Evolutionary conservation across 2,113 vertebrate genomes (phyloP).

Genomic region (Urocolius indicus): DNA sequence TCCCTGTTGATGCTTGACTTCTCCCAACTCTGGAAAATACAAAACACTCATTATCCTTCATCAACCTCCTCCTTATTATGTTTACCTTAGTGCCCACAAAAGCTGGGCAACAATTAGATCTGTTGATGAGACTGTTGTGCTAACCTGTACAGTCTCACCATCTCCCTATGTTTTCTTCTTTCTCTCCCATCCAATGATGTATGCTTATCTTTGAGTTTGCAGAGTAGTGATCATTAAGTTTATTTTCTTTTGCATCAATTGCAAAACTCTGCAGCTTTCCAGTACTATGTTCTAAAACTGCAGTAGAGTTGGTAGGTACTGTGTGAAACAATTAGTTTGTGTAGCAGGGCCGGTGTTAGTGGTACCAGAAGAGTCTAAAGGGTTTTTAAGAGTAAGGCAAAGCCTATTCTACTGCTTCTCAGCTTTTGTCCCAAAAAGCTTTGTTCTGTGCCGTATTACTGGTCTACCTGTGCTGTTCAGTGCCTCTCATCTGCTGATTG

Average conservation of each 20-base stretch:
- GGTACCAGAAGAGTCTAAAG: not conserved
- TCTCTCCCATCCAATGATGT: not conserved
- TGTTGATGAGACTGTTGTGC: not conserved
- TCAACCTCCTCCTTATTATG: not conserved
- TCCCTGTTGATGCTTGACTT: not conserved
- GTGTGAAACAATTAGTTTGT: not conserved
- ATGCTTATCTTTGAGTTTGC: not conserved
- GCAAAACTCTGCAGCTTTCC: not conserved
- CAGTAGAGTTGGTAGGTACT: not conserved
- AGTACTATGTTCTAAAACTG: not conserved
- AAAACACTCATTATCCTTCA: not conserved
- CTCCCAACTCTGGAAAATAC: not conserved
- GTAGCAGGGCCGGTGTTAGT: not conserved
- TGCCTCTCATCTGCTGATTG: not conserved
- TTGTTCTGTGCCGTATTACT: not conserved
- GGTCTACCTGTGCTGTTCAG: not conserved
- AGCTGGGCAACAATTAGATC: not conserved
- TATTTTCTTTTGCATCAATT: not conserved
- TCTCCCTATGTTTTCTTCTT: not conserved
- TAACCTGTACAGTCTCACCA: fast-evolving
- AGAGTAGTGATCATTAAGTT: not conserved
- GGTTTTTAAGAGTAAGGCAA: not conserved
- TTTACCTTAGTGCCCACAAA: not conserved
- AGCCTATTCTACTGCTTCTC: not conserved
- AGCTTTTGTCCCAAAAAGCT: not conserved